Evolutionary conservation across 2,888 invertebrate species (phyloP), one percentile per base, ranked within the genome.

Genomic region (Caenorhabditis sp.): DNA sequence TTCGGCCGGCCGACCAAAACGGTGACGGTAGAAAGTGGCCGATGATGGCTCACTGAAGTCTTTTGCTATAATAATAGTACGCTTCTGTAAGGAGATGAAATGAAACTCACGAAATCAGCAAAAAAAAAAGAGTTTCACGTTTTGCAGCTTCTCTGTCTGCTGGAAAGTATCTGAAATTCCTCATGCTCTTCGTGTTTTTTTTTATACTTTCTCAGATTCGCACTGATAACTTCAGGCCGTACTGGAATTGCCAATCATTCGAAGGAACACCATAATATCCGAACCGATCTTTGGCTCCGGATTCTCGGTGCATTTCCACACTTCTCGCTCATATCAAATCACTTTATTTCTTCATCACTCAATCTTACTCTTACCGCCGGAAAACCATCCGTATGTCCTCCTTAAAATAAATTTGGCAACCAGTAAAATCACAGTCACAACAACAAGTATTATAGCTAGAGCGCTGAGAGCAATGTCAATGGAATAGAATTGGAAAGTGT

Each of bases 401-500:
- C 17, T 35, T 11, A 46, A 22, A 2, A 35, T 7, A 8, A 8
- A 45, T 13, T 4, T 37, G 1, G 37, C 15, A 1, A 26, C 1
- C 1, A 55, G 9, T 2, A 27, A 8, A n/a, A 58, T 9, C 7
- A 58, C 15, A 0, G 15, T 4, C 2, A 43, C 45, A 2, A 50
- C 22, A 7, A 30, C 8, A 3, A 52, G 11, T 11, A 59, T 7
- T 1, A 63, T 1, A n/a, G 43, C n/a, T 6, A 58, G 0, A 22
- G 37, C 41, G n/a, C 27, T 20, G 5, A 61, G 7, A 30, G 48
- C 53, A 24, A 78, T 52, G 26, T 77, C 77, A 52, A 70, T 8
- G 15, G 45, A 53, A 26, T 79, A 72, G 27, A 52, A 79, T 32
- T 79, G 76, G n/a, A 79, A 15, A 2, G 55, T n/a, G 27, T 68